These are phyloP conservation scores for Delichon dasypus DNA, from an alignment of 2,797 vertebrate genomes.

Conservation along the genomic window DNA sequence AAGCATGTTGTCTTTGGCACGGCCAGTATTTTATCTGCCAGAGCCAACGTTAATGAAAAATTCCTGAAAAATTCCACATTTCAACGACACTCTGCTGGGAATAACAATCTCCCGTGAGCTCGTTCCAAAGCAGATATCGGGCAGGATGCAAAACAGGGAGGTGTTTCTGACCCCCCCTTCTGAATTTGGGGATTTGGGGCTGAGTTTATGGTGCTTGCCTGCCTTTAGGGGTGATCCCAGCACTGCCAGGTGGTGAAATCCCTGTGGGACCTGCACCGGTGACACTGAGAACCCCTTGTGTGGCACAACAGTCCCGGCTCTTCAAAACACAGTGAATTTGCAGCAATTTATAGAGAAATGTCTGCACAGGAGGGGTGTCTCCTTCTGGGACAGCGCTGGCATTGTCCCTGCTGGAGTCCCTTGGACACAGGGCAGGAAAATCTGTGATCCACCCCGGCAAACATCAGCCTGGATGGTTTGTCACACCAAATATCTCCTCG, in stretches of 20 bases:
- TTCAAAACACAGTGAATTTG: not conserved
- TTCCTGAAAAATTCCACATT: constrained; percentile 66
- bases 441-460: not conserved
- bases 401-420: not conserved
- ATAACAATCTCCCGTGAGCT: constrained; percentile 17
- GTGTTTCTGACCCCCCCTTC: not conserved
- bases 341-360: not conserved
- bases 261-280: not conserved
- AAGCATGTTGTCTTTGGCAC: constrained; percentile 64
- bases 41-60: constrained; percentile 67
- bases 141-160: not conserved
- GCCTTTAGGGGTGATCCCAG: not conserved
- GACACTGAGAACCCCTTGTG: not conserved
- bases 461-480: not conserved
- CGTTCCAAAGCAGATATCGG: not conserved
- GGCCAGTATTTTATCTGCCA: constrained; percentile 57
- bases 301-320: not conserved
- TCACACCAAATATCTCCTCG: not conserved
- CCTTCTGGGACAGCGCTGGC: not conserved
- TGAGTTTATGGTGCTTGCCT: not conserved
- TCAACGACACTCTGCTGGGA: constrained; percentile 38
- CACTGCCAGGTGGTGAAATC: not conserved
- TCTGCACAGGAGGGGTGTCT: not conserved
- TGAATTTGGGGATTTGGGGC: not conserved
- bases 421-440: not conserved